These are phyloP conservation scores for Vicugna pacos DNA, from an alignment of 2,113 vertebrate species.

Conservation along the genomic window DNA sequence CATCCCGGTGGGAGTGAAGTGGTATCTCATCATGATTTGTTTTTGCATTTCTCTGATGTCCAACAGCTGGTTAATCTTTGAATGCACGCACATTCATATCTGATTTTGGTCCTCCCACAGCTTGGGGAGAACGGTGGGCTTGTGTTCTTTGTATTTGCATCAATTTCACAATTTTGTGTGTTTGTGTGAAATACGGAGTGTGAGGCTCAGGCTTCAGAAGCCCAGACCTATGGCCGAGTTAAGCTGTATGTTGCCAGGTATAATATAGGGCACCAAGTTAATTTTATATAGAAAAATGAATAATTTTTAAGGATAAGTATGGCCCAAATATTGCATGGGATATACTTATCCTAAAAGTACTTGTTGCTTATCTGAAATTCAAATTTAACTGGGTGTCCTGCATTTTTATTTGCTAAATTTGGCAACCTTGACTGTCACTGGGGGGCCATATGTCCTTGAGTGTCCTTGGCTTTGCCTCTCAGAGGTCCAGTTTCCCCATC, in stretches of 20 bases:
- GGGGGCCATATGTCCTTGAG: neutral
- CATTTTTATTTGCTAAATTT: neutral
- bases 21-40: neutral
- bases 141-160: neutral
- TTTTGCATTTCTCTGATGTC: neutral
- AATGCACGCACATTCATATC: rapidly evolving
- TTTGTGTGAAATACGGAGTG: neutral
- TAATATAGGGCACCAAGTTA: neutral
- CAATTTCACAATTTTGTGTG: neutral
- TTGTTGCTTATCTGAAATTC: neutral
- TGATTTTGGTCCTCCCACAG: neutral
- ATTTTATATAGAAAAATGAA: neutral
- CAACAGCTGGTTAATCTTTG: neutral
- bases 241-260: neutral
- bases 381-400: neutral
- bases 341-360: neutral
- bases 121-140: neutral
- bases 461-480: too few species aligned
- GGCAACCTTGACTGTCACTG: neutral
- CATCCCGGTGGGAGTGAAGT: neutral
- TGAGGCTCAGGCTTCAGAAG: neutral
- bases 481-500: neutral
- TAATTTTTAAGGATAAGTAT: neutral
- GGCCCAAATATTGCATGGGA: neutral
- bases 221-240: neutral